A percentile compares a stretch with the other conserved stretches of the same genome.
Evolutionary conservation across 2,113 vertebrate genomes (phyloP).

Genomic region (Smithornis capensis): DNA sequence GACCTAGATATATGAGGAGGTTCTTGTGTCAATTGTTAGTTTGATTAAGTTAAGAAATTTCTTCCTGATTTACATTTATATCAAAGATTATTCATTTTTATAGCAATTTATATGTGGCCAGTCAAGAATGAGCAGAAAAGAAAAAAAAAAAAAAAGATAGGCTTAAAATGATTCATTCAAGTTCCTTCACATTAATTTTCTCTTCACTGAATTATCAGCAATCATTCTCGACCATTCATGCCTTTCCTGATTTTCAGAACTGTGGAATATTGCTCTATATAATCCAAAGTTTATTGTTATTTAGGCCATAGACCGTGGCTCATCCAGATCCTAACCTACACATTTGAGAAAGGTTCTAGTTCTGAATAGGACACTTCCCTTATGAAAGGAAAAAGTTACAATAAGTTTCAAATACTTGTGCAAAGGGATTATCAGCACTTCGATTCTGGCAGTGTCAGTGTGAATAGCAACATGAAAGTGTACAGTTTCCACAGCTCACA

Average conservation of each 20-base stretch:
- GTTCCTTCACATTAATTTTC: neutral
- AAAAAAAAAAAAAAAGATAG: neutral
- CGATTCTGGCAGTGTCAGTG: fast-evolving
- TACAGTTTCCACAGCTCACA: neutral
- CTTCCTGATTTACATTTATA: neutral
- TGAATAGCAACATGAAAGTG: fast-evolving
- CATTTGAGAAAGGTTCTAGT: neutral
- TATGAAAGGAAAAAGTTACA: neutral
- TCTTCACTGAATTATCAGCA: neutral
- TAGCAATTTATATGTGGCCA: neutral
- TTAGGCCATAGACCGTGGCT: neutral
- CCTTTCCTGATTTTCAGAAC: neutral
- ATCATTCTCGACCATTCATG: neutral
- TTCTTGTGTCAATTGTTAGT: neutral
- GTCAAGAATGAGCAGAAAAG: neutral
- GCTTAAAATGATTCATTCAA: neutral
- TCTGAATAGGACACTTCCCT: neutral
- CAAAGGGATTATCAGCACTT: neutral
- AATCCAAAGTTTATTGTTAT: neutral
- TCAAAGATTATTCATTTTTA: neutral
- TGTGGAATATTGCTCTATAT: neutral
- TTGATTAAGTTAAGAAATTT: neutral
- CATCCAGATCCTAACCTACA: neutral
- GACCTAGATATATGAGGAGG: neutral
- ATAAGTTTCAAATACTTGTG: neutral